Conservation (phyloP, 92 coral and sea anemone genomes). For the Muricea muricata region DNA sequence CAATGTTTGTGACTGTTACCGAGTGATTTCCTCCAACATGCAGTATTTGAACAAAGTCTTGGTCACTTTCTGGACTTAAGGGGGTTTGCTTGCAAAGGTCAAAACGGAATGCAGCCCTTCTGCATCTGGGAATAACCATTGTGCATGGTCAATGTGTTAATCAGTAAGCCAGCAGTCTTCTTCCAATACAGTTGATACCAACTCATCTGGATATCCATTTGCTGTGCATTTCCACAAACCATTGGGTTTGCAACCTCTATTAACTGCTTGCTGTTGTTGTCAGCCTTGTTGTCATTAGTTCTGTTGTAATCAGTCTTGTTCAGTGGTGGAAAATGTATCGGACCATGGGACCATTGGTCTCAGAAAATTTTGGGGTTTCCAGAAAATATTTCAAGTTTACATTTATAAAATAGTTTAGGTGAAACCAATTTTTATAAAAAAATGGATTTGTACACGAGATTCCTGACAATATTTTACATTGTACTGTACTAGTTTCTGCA, state of each 20-base stretch:
- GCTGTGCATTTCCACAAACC: slow-evolving; percentile 4
- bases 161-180: slow-evolving; percentile 15
- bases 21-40: slow-evolving; percentile 3
- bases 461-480: too few species aligned
- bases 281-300: neutral
- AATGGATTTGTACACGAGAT: too few species aligned
- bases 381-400: too few species aligned
- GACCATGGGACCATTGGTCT: too few species aligned
- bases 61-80: neutral
- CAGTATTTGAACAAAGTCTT: neutral
- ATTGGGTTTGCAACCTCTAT: neutral
- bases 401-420: too few species aligned
- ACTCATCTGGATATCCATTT: neutral
- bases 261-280: slow-evolving; percentile 6
- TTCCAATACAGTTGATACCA: neutral
- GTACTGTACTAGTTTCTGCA: too few species aligned
- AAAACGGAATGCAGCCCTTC: neutral
- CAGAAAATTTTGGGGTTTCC: too few species aligned
- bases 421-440: too few species aligned
- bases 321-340: too few species aligned
- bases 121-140: neutral
- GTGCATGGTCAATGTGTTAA: slow-evolving; percentile 24
- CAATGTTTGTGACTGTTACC: slow-evolving; percentile 13
- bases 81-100: too few species aligned
- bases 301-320: neutral